Base-by-base conservation (phyloP, 2,113 vertebrate genomes). In the Riparia riparia region DNA sequence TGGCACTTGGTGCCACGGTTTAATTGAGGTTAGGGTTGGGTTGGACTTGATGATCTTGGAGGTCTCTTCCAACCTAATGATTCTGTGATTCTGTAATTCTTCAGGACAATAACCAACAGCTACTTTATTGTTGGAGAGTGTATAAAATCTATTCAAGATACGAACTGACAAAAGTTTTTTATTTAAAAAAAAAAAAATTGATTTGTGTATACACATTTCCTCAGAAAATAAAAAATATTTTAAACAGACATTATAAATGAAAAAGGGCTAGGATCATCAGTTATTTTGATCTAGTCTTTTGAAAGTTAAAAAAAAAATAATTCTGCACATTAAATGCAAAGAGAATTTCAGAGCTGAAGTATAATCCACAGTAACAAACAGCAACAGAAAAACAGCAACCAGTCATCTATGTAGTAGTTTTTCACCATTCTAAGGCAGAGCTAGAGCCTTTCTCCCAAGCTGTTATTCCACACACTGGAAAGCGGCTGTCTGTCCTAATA, bases 51-150 rank as follows among this genome's bases (percentile, higher is more conserved):
- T 37, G 37, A 37, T 37, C 37, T 37, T 37, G 37, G 37, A 37
- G 37, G 37, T 37, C 37, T 37, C 37, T 37, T 37, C 37, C 37
- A 37, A 37, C 37, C 37, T 8, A 37, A 37, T 37, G 37, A 37
- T 37, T 37, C 37, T 37, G 37, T 37, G 37, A 37, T 37, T 37
- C 37, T 37, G 37, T 37, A 37, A 37, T 37, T 37, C 37, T 95
- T 86, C 85, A 95, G 91, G 90, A 89, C 93, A 98, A 95, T 97
- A 97, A 98, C 96, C 95, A 97, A 93, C 89, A 94, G 21, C 68
- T 93, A 86, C 76, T 89, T 97, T 95, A 96, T 72, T 97, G 79
- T 70, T 91, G 73, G 57, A 95, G 73, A 91, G 44, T 93, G 51
- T 95, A 97, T 96, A 97, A 96, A 95, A 86, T 80, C 71, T 64